Evolutionary conservation across 2,888 invertebrate species (phyloP), one percentile per base, ranked within the genome.

Genomic region (Tipula vernalis): DNA sequence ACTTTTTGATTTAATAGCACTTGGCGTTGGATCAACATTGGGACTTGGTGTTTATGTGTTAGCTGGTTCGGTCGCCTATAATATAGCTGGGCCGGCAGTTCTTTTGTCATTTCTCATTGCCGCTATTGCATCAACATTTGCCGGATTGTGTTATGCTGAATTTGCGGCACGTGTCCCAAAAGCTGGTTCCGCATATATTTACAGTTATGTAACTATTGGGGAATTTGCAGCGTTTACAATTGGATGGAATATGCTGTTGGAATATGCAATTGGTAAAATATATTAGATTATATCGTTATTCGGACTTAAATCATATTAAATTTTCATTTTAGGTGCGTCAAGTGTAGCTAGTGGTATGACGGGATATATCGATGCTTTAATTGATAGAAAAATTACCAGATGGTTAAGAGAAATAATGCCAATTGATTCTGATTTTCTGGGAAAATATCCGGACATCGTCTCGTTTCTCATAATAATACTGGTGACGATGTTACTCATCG

Each of bases 41-140:
- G 99, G 99, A 0, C 93, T 98, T 41, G 99, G 99, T 0, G 98
- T 98, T n/a, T 99, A 99, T 91, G 98, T 99, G 85, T 92, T 99
- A 87, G 98, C 97, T 4, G 98, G 98, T 0, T 94, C 96, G 10
- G 98, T 98, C 3, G 98, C 98, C 10, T 96, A 95, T 90, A 94
- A 94, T 57, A 95, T 95, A 2, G 97, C 98, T 0, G 99, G 99
- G 0, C 99, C 99, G 0, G 97, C 97, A 0, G 97, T 98, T 1
- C 95, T 96, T 5, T 90, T 99, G 28, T 98, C 98, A 51, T 98
- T 98, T 90, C 92, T 98, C 18, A 95, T 98, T 0, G 98, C 98
- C 0, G 98, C 98, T 4, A 91, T 98, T 47, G 98, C 98, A 0
- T 98, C 98, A 0, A 96, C 97, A 1, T 95, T 98, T 91, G 98